Evolutionary conservation across 1,140 invertebrate species (phyloP).

Genomic region (Ceratina calcarata): DNA sequence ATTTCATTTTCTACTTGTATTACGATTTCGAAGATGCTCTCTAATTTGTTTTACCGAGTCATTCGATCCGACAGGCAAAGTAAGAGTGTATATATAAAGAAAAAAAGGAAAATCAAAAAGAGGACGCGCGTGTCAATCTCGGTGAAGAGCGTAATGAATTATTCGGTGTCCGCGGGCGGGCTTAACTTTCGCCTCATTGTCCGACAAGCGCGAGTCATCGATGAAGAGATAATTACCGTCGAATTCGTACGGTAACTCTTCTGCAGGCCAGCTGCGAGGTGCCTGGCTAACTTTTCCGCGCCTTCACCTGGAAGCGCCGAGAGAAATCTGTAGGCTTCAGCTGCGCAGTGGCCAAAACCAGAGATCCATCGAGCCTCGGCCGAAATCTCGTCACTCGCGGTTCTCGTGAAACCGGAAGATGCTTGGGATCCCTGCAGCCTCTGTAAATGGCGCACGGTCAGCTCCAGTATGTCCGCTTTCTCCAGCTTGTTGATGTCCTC

Average conservation of each 20-base stretch:
- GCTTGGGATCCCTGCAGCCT: slow-evolving; percentile 83
- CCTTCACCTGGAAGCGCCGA: slow-evolving; percentile 84
- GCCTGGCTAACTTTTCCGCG: slow-evolving; percentile 75
- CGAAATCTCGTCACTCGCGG: slow-evolving; percentile 76
- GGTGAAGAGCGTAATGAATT: not conserved
- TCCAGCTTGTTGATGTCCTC: slow-evolving; percentile 92
- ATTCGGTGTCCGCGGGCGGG: not conserved
- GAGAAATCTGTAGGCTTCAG: slow-evolving; percentile 89
- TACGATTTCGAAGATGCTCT: no score
- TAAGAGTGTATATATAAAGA: not conserved
- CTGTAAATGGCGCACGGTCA: slow-evolving; percentile 92
- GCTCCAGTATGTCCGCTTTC: slow-evolving; percentile 94
- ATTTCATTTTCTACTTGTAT: no score
- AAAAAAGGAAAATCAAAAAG: not conserved
- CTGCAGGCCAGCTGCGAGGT: slow-evolving; percentile 74
- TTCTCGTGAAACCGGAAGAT: slow-evolving; percentile 67
- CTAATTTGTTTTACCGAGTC: no score
- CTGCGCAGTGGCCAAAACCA: slow-evolving; percentile 90
- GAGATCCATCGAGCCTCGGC: slow-evolving; percentile 86
- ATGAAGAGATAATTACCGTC: slow-evolving; percentile 53
- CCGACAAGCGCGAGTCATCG: not conserved
- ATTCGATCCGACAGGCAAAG: no score
- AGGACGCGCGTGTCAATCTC: not conserved
- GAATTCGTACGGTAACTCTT: slow-evolving; percentile 49
- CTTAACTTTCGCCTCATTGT: slow-evolving; percentile 2